A percentile compares a stretch with the other conserved stretches of the same genome.
Conservation (phyloP, 1,140 invertebrate genomes). For the Armadillidium nasatum region DNA sequence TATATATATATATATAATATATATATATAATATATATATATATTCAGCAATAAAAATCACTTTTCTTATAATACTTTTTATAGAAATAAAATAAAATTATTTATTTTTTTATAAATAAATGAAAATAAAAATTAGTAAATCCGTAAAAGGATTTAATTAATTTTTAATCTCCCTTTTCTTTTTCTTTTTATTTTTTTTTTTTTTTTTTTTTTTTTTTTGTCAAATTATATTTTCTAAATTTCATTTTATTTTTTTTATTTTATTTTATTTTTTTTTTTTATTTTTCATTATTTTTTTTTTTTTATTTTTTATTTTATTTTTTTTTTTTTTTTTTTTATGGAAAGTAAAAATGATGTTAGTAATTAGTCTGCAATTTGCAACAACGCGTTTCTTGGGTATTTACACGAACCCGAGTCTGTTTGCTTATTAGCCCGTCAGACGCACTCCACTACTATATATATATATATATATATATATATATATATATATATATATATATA, state of each 20-base stretch:
- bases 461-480: no score
- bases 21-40: no score
- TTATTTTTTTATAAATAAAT: not conserved
- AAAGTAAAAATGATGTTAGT: no score
- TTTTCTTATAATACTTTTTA: not conserved
- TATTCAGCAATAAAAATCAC: no score
- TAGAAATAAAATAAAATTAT: not conserved
- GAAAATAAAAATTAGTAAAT: not conserved
- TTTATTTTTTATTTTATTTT: not conserved
- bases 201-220: not conserved
- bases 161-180: not conserved
- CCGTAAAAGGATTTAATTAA: not conserved
- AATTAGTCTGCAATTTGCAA: no score
- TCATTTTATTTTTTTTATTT: no score
- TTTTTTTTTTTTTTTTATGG: no score
- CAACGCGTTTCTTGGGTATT: no score
- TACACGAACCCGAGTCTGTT: no score
- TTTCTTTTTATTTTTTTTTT: not conserved
- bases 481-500: no score
- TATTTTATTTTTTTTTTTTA: not conserved
- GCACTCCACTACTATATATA: no score
- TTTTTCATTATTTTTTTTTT: not conserved
- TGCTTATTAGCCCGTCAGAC: no score
- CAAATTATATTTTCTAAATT: conserved; percentile 4
- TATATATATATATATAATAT: not conserved